Evolutionary conservation across 2,797 vertebrate species (phyloP).

Genomic region (Danio kyathit): DNA sequence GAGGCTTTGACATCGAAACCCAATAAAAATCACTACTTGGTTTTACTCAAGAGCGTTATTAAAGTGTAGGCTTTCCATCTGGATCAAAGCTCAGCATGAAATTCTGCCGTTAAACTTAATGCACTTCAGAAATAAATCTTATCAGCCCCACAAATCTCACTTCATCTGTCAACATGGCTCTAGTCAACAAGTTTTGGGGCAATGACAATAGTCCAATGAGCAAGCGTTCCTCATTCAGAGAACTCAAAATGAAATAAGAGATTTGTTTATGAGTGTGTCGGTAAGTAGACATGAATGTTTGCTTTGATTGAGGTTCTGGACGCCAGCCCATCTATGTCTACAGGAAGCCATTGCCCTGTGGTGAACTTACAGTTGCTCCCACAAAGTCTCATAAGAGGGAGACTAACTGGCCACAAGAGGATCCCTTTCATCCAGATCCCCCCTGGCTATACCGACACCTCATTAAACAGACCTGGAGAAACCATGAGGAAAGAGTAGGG

Average conservation of each 20-base stretch:
- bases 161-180: constrained; percentile 20
- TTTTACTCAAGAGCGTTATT: constrained; percentile 54
- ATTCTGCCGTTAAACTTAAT: constrained; percentile 43
- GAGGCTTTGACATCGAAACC: constrained; percentile 37
- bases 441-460: constrained; percentile 48
- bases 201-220: constrained; percentile 55
- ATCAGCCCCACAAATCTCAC: constrained; percentile 48
- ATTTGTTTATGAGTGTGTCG: constrained; percentile 74
- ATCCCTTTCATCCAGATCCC: constrained; percentile 56
- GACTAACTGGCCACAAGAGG: constrained; percentile 52
- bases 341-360: constrained; percentile 55
- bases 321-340: constrained; percentile 74
- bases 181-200: constrained; percentile 27
- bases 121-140: constrained; percentile 47
- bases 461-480: constrained; percentile 57
- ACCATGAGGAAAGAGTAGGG: constrained; percentile 18
- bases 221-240: constrained; percentile 65
- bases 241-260: constrained; percentile 71
- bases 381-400: constrained; percentile 57
- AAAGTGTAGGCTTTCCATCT: constrained; percentile 55
- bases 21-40: constrained; percentile 51
- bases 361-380: constrained; percentile 57
- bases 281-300: constrained; percentile 74
- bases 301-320: constrained; percentile 75
- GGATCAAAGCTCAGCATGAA: constrained; percentile 54